Conservation (phyloP, 2,113 vertebrate species). For the Microtus montanus region DNA sequence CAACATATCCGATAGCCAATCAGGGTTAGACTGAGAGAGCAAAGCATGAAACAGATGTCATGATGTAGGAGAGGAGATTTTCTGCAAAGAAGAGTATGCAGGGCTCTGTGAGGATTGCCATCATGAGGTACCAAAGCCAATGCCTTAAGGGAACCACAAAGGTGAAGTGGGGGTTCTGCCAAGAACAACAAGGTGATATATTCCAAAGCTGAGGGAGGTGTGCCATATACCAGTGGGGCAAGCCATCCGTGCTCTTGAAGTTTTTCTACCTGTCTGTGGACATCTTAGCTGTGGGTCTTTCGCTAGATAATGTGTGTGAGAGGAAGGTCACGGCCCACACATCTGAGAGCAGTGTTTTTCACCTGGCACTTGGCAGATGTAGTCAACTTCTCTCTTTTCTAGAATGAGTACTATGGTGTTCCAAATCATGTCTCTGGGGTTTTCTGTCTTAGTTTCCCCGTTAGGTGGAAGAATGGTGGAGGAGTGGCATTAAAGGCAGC, state of each 20-base stretch:
- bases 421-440: background rate
- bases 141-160: background rate
- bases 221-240: background rate
- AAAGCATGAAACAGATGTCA: background rate
- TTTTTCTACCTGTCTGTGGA: background rate
- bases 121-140: rapidly evolving
- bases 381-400: background rate
- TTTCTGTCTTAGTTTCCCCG: background rate
- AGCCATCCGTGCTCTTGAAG: background rate
- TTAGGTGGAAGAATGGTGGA: background rate
- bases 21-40: background rate
- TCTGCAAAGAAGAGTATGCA: background rate
- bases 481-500: background rate
- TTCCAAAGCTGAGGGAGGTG: background rate
- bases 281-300: background rate
- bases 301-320: background rate
- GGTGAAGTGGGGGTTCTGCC: background rate
- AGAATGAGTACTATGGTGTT: background rate
- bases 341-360: background rate
- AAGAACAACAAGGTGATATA: background rate
- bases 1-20: background rate
- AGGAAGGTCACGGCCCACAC: background rate
- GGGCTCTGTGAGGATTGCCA: background rate
- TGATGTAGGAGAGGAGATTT: background rate
- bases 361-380: background rate